Evolutionary conservation across 2,797 vertebrate genomes (phyloP), one percentile per base, ranked within the genome.

Genomic region (Florisuga fusca): DNA sequence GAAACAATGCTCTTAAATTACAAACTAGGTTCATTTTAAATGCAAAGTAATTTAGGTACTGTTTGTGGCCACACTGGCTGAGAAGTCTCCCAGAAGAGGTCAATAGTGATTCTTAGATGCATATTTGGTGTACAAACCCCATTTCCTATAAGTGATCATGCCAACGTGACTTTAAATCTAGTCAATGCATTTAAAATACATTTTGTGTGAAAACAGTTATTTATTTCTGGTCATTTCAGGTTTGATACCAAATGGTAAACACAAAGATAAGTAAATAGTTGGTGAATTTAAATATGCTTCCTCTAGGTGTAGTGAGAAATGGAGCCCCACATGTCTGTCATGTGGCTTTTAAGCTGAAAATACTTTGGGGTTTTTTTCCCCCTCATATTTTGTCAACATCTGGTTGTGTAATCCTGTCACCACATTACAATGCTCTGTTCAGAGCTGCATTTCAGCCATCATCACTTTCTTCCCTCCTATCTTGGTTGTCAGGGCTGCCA

Each of bases 1-100:
- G 27, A 79, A 92, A 86, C 84, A 88, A 68, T 93, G 67, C 11
- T 58, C 54, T 89, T 75, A 53, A 90, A 83, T 79, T 77, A 13
- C 61, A 81, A 71, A 78, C 34, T 15, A 36, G 33, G 67, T 36
- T 82, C 26, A 21, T 85, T 91, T 76, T 23, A 82, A 74, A 91
- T 41, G 41, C 89, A 79, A 25, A 93, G 26, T 91, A 23, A 63
- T 94, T 89, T 61, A 61, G 84, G 15, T 81, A 33, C 78, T 54
- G 57, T 61, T 53, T 93, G 66, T 74, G 77, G 36, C 63, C 85
- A 87, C 31, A 19, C 8, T 84, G 91, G 50, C 87, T 72, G 84
- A 34, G 62, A 57, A 69, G n/a, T 61, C 82, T 88, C 85, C 79
- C 20, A 46, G 76, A 67, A 46, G n/a, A 74, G 46, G 31, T 88